These are phyloP conservation scores for Boleophthalmus pectinirostris DNA, from an alignment of 2,113 vertebrate genomes.

Conservation along the genomic window DNA sequence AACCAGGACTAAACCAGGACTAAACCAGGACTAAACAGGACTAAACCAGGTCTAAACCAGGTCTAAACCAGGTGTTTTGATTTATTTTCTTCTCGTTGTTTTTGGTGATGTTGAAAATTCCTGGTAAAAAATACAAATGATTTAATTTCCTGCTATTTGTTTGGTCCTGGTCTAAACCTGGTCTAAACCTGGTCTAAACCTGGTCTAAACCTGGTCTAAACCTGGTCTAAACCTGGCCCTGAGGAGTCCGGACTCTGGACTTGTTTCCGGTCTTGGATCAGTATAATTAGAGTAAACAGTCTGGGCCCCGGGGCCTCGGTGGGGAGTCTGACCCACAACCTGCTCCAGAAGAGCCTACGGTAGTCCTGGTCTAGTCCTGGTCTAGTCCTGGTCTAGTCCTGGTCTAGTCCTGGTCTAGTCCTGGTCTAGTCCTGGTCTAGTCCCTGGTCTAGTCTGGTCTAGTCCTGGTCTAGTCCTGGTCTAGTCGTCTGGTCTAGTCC, in stretches of 20 bases:
- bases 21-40: background rate
- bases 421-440: background rate
- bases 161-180: background rate
- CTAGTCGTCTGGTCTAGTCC: too few relatives aligned
- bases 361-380: too few relatives aligned
- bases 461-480: background rate
- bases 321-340: background rate
- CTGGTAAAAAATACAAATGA: too few relatives aligned
- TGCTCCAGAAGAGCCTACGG: too few relatives aligned
- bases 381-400: background rate
- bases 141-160: background rate
- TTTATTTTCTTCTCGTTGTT: too few relatives aligned
- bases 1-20: background rate
- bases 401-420: background rate
- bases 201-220: background rate
- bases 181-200: background rate
- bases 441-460: background rate
- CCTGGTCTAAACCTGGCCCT: background rate
- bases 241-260: background rate
- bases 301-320: background rate
- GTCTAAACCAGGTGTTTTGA: background rate
- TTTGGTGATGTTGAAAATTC: too few relatives aligned
- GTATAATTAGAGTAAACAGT: background rate
- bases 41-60: background rate
- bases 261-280: background rate